Base-by-base conservation (phyloP, 2,888 invertebrate genomes). In the Lithodes maja region DNA sequence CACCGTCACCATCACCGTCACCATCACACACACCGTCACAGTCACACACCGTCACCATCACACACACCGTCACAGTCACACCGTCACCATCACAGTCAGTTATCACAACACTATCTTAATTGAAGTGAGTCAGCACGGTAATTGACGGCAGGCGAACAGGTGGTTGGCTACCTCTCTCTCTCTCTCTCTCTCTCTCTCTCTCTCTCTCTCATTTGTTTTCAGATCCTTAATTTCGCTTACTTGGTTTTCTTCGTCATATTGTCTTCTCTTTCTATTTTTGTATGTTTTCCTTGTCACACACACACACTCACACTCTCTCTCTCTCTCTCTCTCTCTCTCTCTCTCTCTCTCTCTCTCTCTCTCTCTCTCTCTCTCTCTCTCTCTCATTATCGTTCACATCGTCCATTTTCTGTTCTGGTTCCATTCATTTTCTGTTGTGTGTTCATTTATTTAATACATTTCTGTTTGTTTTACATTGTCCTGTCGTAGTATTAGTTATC, bases 351-450 rank as follows among this genome's bases (percentile, higher is more conserved):
- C 55, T 55, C 55, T 55, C 61, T 61, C 61, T 0, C 61, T 61
- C 61, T 74, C 17, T 74, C 33, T 74, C 33, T 17, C 33, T 74
- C 74, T 74, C 74, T 33, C 74, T 74, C 33, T 74, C 74, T 74
- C 74, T 33, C 74, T 74, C 74, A 33, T n/a, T 33, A 17, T 33
- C n/a, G n/a, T 74, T 33, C 33, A 17, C 74, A n/a, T 33, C 33
- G 3, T 74, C 5, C n/a, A n/a, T n/a, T n/a, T n/a, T n/a, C n/a
- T n/a, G 33, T 33, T 33, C 33, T 33, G 33, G 33, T 33, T n/a
- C n/a, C n/a, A 33, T 33, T 33, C 33, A 33, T 33, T 33, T 33
- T 33, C 33, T 33, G 33, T 33, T 33, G 33, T 33, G 33, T 33
- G 33, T 33, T 33, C 33, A 33, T 33, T 33, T 33, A 33, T 33